Conservation (phyloP, 2,797 vertebrate species). For the Spinibarbus caldwelli region DNA sequence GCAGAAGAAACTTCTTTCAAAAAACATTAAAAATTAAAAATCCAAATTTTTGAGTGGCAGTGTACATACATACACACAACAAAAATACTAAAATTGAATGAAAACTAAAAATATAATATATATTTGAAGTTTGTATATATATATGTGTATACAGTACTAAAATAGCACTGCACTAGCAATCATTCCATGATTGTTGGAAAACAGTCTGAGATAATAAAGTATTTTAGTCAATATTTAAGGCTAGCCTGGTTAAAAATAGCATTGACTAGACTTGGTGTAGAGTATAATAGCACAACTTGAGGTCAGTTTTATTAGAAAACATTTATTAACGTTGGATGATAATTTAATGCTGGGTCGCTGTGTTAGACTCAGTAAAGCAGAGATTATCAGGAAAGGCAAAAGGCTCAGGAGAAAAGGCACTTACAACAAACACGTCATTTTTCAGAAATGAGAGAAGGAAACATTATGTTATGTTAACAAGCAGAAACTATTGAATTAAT, state of each 20-base stretch:
- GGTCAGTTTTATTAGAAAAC: not conserved
- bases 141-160: not conserved
- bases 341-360: constrained; percentile 29
- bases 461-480: not conserved
- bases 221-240: not conserved
- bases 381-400: constrained; percentile 29
- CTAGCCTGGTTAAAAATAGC: not conserved
- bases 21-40: no score
- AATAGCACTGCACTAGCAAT: not conserved
- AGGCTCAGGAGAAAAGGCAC: constrained; percentile 56
- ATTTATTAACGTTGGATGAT: not conserved
- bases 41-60: no score
- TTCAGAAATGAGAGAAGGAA: constrained; percentile 15
- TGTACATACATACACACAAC: no score
- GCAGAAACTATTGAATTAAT: not conserved
- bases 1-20: no score
- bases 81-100: no score
- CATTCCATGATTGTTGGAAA: not conserved
- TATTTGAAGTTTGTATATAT: no score
- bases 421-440: constrained; percentile 49
- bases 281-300: not conserved
- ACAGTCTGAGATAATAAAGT: not conserved
- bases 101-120: no score
- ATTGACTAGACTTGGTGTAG: not conserved
- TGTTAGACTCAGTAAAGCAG: constrained; percentile 17